Percentiles rank a stretch among this genome's conserved stretches.
These are phyloP conservation scores for Serripes groenlandicus DNA, from an alignment of 2,888 invertebrate genomes.

Conservation along the genomic window DNA sequence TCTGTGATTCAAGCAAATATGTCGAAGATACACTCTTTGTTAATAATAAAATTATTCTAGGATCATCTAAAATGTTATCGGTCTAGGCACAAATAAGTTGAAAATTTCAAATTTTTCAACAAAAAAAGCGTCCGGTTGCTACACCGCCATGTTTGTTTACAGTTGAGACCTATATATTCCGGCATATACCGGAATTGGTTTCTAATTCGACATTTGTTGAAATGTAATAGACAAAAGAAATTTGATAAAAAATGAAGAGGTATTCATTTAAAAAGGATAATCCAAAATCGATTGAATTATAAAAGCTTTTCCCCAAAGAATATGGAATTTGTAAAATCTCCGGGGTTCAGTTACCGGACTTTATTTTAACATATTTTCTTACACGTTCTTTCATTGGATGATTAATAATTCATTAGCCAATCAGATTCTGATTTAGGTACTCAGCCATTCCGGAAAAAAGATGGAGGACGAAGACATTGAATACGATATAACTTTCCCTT, in stretches of 20 bases:
- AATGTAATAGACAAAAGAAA: no score
- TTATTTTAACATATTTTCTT: not conserved
- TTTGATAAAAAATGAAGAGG: no score
- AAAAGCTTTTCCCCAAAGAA: no score
- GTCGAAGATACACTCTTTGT: no score
- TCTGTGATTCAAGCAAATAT: not conserved
- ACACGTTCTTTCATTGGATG: not conserved
- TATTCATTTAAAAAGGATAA: no score
- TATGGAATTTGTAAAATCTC: no score
- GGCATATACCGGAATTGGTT: not conserved
- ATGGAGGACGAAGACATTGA: constrained; percentile 80
- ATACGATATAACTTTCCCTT: constrained; percentile 80
- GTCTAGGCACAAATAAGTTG: no score
- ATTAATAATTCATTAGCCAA: constrained; percentile 16
- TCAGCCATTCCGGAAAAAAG: constrained; percentile 40
- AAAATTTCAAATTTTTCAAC: not conserved
- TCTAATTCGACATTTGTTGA: no score
- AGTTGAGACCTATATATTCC: not conserved
- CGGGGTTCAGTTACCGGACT: not conserved
- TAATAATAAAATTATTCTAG: no score
- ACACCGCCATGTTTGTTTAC: constrained; percentile 71
- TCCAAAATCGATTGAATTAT: no score
- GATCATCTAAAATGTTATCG: no score
- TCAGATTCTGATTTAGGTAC: constrained; percentile 1
- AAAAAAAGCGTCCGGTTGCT: constrained; percentile 69